Percentiles rank a stretch among this genome's conserved stretches.
phyloP scores from a whole-genome alignment of 2,113 vertebrate species.

The Mola mola region DNA sequence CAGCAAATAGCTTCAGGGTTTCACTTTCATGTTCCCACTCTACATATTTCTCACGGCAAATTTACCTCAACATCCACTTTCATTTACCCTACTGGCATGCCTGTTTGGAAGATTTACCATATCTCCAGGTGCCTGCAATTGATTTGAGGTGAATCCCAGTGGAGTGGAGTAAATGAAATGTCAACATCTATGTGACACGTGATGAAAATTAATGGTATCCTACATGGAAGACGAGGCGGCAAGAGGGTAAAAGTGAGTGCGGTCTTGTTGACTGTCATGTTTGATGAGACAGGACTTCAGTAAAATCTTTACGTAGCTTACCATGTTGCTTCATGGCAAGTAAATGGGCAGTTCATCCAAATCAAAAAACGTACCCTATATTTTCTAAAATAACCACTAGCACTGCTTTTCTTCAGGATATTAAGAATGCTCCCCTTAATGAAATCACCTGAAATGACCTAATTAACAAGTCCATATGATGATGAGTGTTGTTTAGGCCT shows the following conservation, averaged over 20 bases:
- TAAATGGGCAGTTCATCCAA: background rate
- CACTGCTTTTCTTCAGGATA: too few relatives aligned
- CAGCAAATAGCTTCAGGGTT: background rate
- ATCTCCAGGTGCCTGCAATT: constrained; percentile 47
- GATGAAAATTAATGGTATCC: constrained; percentile 60
- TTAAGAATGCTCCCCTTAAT: too few relatives aligned
- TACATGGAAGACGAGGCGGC: constrained; percentile 18
- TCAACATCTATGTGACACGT: constrained; percentile 61
- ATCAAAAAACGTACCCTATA: too few relatives aligned
- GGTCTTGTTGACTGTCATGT: constrained; percentile 47
- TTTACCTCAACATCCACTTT: too few relatives aligned
- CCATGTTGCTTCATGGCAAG: too few relatives aligned
- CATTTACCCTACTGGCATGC: constrained; percentile 16
- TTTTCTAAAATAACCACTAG: too few relatives aligned
- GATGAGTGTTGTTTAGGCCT: too few relatives aligned
- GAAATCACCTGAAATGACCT: too few relatives aligned
- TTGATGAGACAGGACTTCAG: constrained; percentile 33
- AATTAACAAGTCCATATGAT: too few relatives aligned
- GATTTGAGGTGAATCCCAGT: constrained; percentile 62
- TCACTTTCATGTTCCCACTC: background rate
- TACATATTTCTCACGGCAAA: background rate
- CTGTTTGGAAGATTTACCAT: constrained; percentile 54
- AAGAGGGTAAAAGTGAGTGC: constrained; percentile 16
- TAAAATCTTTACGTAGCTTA: too few relatives aligned
- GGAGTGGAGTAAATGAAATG: constrained; percentile 67